Conservation (phyloP, 2,888 invertebrate genomes). For the Epinotia ramella region DNA sequence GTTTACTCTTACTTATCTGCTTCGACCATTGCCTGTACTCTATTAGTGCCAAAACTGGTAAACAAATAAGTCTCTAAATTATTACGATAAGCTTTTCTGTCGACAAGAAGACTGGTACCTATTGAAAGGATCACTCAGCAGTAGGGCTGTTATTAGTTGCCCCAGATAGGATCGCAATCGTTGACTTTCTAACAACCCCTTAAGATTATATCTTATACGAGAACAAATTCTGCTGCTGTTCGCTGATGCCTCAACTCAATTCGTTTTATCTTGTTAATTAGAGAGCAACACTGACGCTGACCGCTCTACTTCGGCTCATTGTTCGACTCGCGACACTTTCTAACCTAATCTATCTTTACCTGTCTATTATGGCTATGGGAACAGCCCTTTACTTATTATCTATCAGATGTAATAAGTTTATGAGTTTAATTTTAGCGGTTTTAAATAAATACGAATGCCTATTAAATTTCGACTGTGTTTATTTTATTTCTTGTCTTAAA, state of each 20-base stretch:
- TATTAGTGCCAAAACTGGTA: conserved; percentile 4
- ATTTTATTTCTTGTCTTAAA: too few relatives aligned
- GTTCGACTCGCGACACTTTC: conserved; percentile 78
- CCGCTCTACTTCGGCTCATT: conserved; percentile 72
- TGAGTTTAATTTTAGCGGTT: neutral
- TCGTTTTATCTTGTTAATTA: conserved; percentile 69
- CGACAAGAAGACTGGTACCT: conserved; percentile 16
- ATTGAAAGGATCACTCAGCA: conserved; percentile 42
- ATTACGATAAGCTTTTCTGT: conserved; percentile 24
- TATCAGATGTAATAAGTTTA: neutral
- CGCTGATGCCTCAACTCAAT: conserved; percentile 55
- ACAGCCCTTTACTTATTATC: neutral
- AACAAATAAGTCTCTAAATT: conserved; percentile 7
- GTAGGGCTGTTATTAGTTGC: conserved; percentile 45
- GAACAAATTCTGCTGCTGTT: conserved; percentile 57
- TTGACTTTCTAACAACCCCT: conserved; percentile 60
- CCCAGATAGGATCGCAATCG: conserved; percentile 60
- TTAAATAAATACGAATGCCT: neutral
- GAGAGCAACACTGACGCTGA: conserved; percentile 64
- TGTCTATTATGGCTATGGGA: conserved; percentile 62
- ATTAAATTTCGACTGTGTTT: neutral
- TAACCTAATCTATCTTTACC: conserved; percentile 73
- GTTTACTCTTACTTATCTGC: too few relatives aligned
- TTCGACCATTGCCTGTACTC: neutral
- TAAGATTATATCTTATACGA: conserved; percentile 53